These are phyloP conservation scores for Liolophura sinensis DNA, from an alignment of 1,140 invertebrate genomes.

Conservation along the genomic window DNA sequence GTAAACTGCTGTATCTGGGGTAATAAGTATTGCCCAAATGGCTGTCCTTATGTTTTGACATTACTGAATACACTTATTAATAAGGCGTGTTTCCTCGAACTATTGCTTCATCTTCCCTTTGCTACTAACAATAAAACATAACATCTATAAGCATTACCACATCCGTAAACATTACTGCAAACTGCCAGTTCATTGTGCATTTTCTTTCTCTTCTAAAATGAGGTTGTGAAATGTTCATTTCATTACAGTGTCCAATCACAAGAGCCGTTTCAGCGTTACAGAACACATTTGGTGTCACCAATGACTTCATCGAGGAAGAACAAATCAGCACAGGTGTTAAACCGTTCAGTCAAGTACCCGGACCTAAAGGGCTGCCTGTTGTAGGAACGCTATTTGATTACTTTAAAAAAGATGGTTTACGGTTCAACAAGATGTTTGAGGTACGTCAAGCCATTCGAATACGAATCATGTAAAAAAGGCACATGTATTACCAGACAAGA, in stretches of 20 bases:
- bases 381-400: constrained; percentile 54
- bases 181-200: too few species aligned
- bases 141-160: too few species aligned
- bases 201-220: too few species aligned
- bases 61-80: too few species aligned
- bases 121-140: too few species aligned
- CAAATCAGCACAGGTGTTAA: constrained; percentile 12
- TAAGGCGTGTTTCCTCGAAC: too few species aligned
- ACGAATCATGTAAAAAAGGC: not conserved
- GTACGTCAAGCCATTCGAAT: constrained; percentile 26
- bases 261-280: constrained; percentile 20
- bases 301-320: constrained; percentile 1
- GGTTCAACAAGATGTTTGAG: constrained; percentile 56
- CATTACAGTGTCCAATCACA: constrained; percentile 34
- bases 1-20: too few species aligned
- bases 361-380: constrained; percentile 52
- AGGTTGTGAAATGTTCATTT: not conserved
- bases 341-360: constrained; percentile 47
- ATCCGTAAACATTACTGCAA: too few species aligned
- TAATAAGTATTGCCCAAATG: too few species aligned
- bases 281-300: constrained; percentile 4
- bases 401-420: constrained; percentile 52
- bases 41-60: too few species aligned
- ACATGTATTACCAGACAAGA: too few species aligned
- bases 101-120: too few species aligned